Percentiles rank a stretch among this genome's conserved stretches.
These are phyloP conservation scores for Lethenteron camtschaticum DNA, from an alignment of 2,113 vertebrate species.

Conservation along the genomic window DNA sequence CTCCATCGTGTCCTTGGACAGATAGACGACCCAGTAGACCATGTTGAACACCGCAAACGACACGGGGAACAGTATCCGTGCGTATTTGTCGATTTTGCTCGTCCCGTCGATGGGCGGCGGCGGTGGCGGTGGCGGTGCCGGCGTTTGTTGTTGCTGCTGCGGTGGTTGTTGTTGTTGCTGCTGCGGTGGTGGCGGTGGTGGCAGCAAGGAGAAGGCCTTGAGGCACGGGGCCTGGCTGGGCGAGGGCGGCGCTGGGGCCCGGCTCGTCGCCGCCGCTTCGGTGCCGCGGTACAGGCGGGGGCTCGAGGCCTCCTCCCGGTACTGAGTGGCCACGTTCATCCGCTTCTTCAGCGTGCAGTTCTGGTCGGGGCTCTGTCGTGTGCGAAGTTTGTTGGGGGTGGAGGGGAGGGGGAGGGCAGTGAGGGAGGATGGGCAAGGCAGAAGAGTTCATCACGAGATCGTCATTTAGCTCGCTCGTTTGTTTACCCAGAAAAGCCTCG, in stretches of 20 bases:
- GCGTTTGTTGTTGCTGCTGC: conserved; percentile 11
- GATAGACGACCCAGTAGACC: conserved; percentile 86
- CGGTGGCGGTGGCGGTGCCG: conserved; percentile 22
- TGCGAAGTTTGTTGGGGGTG: too few species aligned
- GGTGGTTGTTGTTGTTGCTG: conserved; percentile 6
- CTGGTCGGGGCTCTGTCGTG: conserved; percentile 30
- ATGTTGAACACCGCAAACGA: conserved; percentile 85
- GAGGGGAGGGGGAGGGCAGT: too few species aligned
- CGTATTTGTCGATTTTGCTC: conserved; percentile 89
- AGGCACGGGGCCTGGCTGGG: conserved; percentile 24
- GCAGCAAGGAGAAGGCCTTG: conserved; percentile 19
- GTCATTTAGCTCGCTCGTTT: too few species aligned
- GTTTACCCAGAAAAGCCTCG: too few species aligned
- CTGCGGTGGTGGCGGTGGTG: conserved; percentile 15
- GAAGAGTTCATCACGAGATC: too few species aligned
- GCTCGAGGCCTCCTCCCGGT: conserved; percentile 20
- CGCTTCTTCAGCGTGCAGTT: conserved; percentile 59
- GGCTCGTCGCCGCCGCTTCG: background rate
- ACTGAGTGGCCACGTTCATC: conserved; percentile 28
- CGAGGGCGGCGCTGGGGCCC: conserved; percentile 13
- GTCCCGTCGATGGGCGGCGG: conserved; percentile 32
- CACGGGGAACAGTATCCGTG: conserved; percentile 74
- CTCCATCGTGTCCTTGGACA: conserved; percentile 91
- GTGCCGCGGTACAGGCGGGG: background rate
- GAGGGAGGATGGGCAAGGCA: too few species aligned